phyloP scores from a whole-genome alignment of 2,797 vertebrate genomes.

The Galaxias olidus region DNA sequence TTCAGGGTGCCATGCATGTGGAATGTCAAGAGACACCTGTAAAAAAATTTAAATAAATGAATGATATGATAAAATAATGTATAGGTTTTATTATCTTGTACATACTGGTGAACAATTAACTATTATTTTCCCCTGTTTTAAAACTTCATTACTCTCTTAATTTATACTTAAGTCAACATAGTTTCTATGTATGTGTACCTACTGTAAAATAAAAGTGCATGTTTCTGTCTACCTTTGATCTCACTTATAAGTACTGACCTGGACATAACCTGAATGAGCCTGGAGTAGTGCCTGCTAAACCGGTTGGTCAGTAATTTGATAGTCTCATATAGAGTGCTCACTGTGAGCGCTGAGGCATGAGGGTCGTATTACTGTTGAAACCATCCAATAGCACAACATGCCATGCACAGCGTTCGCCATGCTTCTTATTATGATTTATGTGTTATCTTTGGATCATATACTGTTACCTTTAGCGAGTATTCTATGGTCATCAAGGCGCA shows the following conservation, averaged over 20 bases:
- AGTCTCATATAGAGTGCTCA: slow-evolving; percentile 9
- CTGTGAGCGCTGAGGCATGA: too few relatives aligned
- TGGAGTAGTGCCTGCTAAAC: slow-evolving; percentile 19
- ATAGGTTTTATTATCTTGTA: not conserved
- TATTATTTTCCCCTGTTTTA: too few relatives aligned
- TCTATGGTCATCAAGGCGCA: slow-evolving; percentile 71
- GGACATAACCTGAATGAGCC: slow-evolving; percentile 10
- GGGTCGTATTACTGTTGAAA: too few relatives aligned
- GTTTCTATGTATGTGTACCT: too few relatives aligned
- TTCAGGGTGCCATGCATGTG: slow-evolving; percentile 52
- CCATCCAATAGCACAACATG: too few relatives aligned
- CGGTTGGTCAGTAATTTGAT: slow-evolving; percentile 48
- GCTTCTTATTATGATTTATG: not conserved
- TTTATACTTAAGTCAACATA: too few relatives aligned
- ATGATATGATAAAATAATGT: too few relatives aligned
- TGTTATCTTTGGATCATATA: too few relatives aligned
- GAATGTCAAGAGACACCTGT: slow-evolving; percentile 67
- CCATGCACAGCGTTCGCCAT: not conserved
- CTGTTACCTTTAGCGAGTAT: slow-evolving; percentile 66
- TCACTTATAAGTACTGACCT: slow-evolving; percentile 2
- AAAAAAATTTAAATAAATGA: slow-evolving; percentile 25
- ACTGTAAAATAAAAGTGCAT: not conserved
- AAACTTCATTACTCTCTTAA: too few relatives aligned
- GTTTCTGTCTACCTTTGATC: not conserved
- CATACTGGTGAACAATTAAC: not conserved